Conservation (phyloP, 2,888 invertebrate genomes). For the Thereva unica region DNA sequence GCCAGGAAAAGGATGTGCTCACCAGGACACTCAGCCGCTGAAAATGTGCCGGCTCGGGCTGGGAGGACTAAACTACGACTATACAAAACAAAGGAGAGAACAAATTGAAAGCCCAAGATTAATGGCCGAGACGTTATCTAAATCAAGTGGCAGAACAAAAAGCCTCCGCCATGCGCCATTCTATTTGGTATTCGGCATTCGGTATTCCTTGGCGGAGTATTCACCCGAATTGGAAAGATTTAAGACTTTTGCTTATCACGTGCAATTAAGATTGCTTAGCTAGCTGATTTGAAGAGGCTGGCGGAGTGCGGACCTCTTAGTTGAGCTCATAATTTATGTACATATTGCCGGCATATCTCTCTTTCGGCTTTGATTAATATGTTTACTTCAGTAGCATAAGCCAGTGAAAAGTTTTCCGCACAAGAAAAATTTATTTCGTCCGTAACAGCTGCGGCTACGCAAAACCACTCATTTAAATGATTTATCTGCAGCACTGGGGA, state of each 20-base stretch:
- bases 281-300: neutral
- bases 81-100: neutral
- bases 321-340: slow-evolving; percentile 31
- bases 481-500: slow-evolving; percentile 35
- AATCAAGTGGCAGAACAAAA: slow-evolving; percentile 26
- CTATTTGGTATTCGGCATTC: neutral
- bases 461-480: slow-evolving; percentile 40
- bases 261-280: slow-evolving; percentile 26
- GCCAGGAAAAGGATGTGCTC: too few relatives aligned
- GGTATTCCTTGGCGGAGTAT: neutral
- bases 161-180: neutral
- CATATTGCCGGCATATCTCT: slow-evolving; percentile 33
- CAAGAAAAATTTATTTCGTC: slow-evolving; percentile 38
- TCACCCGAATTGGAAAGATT: slow-evolving; percentile 27
- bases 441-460: slow-evolving; percentile 40
- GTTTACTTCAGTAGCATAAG: slow-evolving; percentile 34
- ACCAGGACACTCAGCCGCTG: too few relatives aligned
- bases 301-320: slow-evolving; percentile 4
- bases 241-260: slow-evolving; percentile 32
- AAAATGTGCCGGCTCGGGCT: too few relatives aligned
- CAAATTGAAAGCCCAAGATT: slow-evolving; percentile 33
- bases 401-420: slow-evolving; percentile 31
- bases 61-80: slow-evolving; percentile 9
- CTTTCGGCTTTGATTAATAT: slow-evolving; percentile 29
- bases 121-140: slow-evolving; percentile 31